A percentile compares a stretch with the other conserved stretches of the same genome.
phyloP scores from a whole-genome alignment of 2,113 vertebrate species.

The Chaetura pelagica region DNA sequence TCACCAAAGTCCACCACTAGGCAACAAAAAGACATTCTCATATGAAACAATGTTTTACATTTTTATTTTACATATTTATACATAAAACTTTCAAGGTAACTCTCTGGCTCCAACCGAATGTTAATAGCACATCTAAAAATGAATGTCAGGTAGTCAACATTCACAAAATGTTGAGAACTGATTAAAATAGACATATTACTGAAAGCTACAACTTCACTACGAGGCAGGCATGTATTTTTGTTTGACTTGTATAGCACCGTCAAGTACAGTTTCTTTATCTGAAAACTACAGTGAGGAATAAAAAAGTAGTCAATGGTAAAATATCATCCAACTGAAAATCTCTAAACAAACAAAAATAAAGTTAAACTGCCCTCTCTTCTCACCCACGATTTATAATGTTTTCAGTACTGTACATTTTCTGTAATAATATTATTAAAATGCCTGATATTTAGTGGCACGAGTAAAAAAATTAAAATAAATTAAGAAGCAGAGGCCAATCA shows the following conservation, averaged over 20 bases:
- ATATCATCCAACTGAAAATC: constrained; percentile 87
- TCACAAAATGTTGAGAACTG: constrained; percentile 96
- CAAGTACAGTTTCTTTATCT: constrained; percentile 90
- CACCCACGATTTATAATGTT: constrained; percentile 77
- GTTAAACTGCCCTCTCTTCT: constrained; percentile 81
- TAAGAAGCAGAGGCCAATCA: constrained; percentile 95
- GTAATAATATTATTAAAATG: constrained; percentile 84
- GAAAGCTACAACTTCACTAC: constrained; percentile 95
- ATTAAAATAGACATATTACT: constrained; percentile 88
- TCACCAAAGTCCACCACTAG: not conserved
- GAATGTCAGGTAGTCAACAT: constrained; percentile 93
- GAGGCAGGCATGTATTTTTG: constrained; percentile 91
- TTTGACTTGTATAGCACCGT: constrained; percentile 94
- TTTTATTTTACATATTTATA: constrained; percentile 99
- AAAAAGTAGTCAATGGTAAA: constrained; percentile 90
- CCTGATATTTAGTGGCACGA: constrained; percentile 92
- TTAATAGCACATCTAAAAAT: constrained; percentile 96
- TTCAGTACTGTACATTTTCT: constrained; percentile 88
- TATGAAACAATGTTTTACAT: constrained; percentile 98
- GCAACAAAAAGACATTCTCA: constrained; percentile 73
- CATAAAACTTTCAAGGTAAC: constrained; percentile 94
- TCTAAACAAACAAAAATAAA: constrained; percentile 83
- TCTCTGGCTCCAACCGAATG: constrained; percentile 89
- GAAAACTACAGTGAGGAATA: constrained; percentile 94
- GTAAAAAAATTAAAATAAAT: constrained; percentile 93